phyloP scores from a whole-genome alignment of 2,888 invertebrate genomes.

The Eristalinus sepulchralis region DNA sequence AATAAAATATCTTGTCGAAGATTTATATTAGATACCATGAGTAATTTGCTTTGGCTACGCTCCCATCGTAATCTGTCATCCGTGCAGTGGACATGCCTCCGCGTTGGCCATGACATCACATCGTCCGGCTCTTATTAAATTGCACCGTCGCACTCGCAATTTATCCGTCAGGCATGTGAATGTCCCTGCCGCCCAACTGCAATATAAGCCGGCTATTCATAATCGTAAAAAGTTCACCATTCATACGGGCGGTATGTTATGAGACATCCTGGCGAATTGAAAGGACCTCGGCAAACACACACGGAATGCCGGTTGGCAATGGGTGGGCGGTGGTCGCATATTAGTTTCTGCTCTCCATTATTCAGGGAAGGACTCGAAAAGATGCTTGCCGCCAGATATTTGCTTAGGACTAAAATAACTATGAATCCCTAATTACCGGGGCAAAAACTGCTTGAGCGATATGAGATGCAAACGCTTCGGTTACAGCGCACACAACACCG shows the following conservation, averaged over 20 bases:
- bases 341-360: constrained; percentile 5
- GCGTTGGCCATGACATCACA: constrained; percentile 37
- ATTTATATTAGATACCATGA: constrained; percentile 68
- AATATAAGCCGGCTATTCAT: constrained; percentile 60
- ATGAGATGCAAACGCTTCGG: constrained; percentile 28
- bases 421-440: constrained; percentile 50
- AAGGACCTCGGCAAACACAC: constrained; percentile 34
- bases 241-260: constrained; percentile 28
- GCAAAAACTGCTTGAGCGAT: constrained; percentile 22
- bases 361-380: constrained; percentile 47
- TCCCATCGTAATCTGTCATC: constrained; percentile 65
- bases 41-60: constrained; percentile 67
- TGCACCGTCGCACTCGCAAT: constrained; percentile 50
- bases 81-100: constrained; percentile 54
- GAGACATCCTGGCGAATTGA: constrained; percentile 58
- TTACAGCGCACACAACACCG: neutral
- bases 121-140: constrained; percentile 55
- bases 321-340: constrained; percentile 16
- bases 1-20: constrained; percentile 66
- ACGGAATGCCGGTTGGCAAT: constrained; percentile 37
- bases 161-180: constrained; percentile 32
- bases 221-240: constrained; percentile 41
- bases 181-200: constrained; percentile 41
- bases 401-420: constrained; percentile 54
- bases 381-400: constrained; percentile 42